These are phyloP conservation scores for Xestia rhomboidea DNA, from an alignment of 2,888 invertebrate genomes.

Conservation along the genomic window DNA sequence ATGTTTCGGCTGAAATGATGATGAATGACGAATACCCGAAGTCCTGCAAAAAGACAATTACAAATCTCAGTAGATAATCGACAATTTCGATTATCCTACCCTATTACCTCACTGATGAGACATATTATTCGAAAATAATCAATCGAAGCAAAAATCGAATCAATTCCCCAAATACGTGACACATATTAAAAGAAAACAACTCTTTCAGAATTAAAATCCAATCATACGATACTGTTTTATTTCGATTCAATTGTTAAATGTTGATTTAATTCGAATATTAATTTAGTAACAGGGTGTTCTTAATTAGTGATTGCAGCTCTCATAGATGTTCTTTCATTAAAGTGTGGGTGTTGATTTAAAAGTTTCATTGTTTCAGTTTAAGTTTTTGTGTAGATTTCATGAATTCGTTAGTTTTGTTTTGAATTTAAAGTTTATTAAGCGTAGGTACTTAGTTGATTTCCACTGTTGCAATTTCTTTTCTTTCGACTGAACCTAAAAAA, in stretches of 20 bases:
- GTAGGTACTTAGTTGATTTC: background rate
- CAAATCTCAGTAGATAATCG: background rate
- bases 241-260: conserved; percentile 11
- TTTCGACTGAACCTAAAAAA: background rate
- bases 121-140: background rate
- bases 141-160: conserved; percentile 6
- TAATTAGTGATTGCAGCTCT: background rate
- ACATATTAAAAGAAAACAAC: conserved; percentile 21
- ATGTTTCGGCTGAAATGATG: no score
- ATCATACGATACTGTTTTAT: background rate
- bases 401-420: background rate
- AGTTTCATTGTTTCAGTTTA: background rate
- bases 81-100: background rate
- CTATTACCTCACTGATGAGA: background rate
- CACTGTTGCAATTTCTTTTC: background rate
- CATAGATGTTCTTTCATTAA: background rate
- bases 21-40: no score
- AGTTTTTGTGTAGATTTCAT: background rate
- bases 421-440: background rate
- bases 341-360: background rate
- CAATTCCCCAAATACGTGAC: background rate
- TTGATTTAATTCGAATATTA: conserved; percentile 3
- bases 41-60: background rate
- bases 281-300: background rate
- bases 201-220: conserved; percentile 15